These are phyloP conservation scores for Netelia melanura DNA, from an alignment of 2,888 invertebrate species.

Conservation along the genomic window DNA sequence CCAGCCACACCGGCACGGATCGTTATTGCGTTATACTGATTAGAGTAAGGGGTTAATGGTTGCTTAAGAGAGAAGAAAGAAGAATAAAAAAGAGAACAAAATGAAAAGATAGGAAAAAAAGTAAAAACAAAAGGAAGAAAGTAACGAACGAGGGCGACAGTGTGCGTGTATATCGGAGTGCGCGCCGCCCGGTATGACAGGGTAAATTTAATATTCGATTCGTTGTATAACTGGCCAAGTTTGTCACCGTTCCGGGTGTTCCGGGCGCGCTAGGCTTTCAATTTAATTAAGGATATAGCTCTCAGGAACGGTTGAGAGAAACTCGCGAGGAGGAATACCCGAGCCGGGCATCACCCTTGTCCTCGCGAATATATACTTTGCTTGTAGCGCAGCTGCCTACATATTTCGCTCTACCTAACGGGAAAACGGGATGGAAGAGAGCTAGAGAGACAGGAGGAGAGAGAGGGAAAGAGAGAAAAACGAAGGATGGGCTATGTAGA, in stretches of 20 bases:
- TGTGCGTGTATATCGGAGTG: conserved; percentile 22
- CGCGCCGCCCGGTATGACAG: conserved; percentile 62
- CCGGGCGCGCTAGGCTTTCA: conserved; percentile 48
- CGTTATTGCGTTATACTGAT: conserved; percentile 23
- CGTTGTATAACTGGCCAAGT: conserved; percentile 65
- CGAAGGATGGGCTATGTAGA: neutral
- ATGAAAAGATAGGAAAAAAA: neutral
- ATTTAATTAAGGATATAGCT: conserved; percentile 66
- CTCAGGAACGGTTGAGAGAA: conserved; percentile 28
- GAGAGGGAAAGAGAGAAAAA: neutral
- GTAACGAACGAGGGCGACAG: neutral
- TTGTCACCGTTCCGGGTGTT: conserved; percentile 57
- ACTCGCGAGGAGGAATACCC: conserved; percentile 14
- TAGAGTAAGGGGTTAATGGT: conserved; percentile 19
- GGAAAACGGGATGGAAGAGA: conserved; percentile 44
- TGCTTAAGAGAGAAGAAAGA: neutral
- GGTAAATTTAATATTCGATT: conserved; percentile 74
- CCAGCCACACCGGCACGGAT: neutral
- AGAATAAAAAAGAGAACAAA: neutral
- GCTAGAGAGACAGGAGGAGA: neutral
- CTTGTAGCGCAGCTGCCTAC: conserved; percentile 50
- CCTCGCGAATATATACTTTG: conserved; percentile 13
- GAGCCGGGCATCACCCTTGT: conserved; percentile 17
- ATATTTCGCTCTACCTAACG: conserved; percentile 47
- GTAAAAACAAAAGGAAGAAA: neutral